Conservation (phyloP, 2,888 invertebrate species). For the Cosmia pyralina region DNA sequence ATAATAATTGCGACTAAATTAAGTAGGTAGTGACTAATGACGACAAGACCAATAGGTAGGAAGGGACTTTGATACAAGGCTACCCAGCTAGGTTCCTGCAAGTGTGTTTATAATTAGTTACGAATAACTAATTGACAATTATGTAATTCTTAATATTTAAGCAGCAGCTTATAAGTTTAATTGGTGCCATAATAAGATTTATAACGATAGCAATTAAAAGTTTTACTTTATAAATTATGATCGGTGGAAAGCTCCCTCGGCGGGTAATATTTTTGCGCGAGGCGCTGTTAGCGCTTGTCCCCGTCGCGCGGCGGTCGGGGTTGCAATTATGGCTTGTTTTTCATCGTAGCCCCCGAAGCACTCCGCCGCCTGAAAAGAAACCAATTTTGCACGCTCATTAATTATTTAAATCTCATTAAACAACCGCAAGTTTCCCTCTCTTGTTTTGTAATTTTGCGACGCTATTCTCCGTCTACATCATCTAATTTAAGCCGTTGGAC, state of each 20-base stretch:
- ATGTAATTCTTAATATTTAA: constrained; percentile 51
- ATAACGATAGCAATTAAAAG: constrained; percentile 80
- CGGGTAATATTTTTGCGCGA: constrained; percentile 64
- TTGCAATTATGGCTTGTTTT: constrained; percentile 87
- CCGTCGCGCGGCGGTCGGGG: constrained; percentile 76
- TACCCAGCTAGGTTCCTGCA: neutral
- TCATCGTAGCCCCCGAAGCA: constrained; percentile 83
- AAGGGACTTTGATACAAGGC: neutral
- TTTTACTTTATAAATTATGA: constrained; percentile 80
- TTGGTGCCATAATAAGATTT: constrained; percentile 76
- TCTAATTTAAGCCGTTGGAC: constrained; percentile 81
- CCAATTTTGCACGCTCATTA: constrained; percentile 90
- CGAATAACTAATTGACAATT: constrained; percentile 15
- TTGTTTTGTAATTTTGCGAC: constrained; percentile 84
- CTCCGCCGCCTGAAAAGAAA: constrained; percentile 84
- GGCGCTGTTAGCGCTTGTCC: constrained; percentile 67
- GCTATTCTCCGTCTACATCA: constrained; percentile 72
- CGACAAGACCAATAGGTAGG: neutral
- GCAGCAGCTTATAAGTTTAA: constrained; percentile 71
- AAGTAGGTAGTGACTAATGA: neutral
- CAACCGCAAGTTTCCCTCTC: constrained; percentile 85
- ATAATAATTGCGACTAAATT: constrained; percentile 12
- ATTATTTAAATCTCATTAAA: constrained; percentile 91
- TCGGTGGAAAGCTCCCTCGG: constrained; percentile 70
- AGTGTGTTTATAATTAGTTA: neutral